Evolutionary conservation across 2,797 vertebrate species (phyloP).

Genomic region (Hippopotamyrus pictus): DNA sequence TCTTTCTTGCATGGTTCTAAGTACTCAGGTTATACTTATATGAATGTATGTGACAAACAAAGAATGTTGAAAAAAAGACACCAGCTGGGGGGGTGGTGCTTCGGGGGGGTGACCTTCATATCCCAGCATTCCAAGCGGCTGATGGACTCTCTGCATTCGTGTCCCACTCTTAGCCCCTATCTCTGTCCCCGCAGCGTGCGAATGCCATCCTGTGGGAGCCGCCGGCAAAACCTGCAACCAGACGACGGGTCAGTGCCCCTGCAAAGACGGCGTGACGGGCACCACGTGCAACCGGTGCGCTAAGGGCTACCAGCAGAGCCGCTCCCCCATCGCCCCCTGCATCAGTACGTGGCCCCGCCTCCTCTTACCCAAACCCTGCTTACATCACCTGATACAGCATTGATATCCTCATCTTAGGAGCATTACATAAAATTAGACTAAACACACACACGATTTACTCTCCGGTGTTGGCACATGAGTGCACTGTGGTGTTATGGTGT

Average conservation of each 20-base stretch:
- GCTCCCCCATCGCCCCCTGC: constrained; percentile 94
- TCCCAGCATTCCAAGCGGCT: neutral
- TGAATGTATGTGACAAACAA: too few relatives aligned
- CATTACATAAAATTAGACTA: neutral
- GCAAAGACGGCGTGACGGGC: constrained; percentile 94
- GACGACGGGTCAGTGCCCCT: constrained; percentile 95
- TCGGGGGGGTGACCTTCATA: neutral
- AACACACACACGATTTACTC: neutral
- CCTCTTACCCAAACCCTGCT: neutral
- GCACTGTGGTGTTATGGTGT: neutral
- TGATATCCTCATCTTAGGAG: neutral
- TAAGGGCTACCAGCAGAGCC: constrained; percentile 98
- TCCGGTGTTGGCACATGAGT: neutral
- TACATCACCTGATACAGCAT: constrained; percentile 26
- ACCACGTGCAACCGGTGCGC: constrained; percentile 96
- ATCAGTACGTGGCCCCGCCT: constrained; percentile 79
- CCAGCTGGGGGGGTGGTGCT: neutral
- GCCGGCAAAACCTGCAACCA: constrained; percentile 98
- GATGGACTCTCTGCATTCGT: neutral
- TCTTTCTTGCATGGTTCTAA: neutral
- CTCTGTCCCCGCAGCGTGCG: constrained; percentile 78
- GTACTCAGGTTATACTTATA: neutral
- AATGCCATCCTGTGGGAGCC: constrained; percentile 94
- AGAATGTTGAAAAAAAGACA: too few relatives aligned
- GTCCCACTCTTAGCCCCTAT: constrained; percentile 33